Evolutionary conservation across 2,113 vertebrate species (phyloP), one percentile per base, ranked within the genome.

Genomic region (Corydoras maculifer): DNA sequence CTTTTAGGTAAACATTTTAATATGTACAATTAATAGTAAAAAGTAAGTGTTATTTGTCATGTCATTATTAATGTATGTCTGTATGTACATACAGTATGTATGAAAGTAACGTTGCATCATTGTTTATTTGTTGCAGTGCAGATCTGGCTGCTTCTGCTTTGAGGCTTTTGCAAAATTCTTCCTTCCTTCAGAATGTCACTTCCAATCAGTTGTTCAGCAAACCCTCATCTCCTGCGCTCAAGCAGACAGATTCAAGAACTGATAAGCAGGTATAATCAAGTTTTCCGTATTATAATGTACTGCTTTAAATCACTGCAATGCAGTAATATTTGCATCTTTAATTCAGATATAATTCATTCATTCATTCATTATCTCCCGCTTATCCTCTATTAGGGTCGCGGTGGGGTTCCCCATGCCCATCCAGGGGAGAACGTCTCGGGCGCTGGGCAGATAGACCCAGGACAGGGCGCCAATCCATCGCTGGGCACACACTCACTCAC

Each of bases 101-200:
- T 58, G 29, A 48, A 14, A 48, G 30, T 51, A 14, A 61, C 14
- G 13, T 25, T 25, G 18, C 18, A 25, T 25, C 7, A 8, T 43
- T 4, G 35, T 4, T 43, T 8, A 1, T 43, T 8, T 68, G 5
- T 71, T 71, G 74, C 76, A 99, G 97, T 79, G 82, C 86, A 73
- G 87, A 93, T 54, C 86, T 86, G 72, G 87, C 90, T 65, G 89
- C 88, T 70, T 92, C 93, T 71, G 86, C 90, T 30, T 82, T 97
- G 77, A 83, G 64, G 75, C 86, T 96, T 68, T 87, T 98, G 62
- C 91, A 93, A 79, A 90, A 91, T 8, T 90, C 90, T 59, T 83
- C 87, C 72, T 62, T 89, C 69, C 87, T 89, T 70, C 78, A 78
- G n/a, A 60, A 58, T 58, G 77, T 84, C 1, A 69, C 66, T 69